Evolutionary conservation across 2,888 invertebrate genomes (phyloP).

Genomic region (Meloe dianella): DNA sequence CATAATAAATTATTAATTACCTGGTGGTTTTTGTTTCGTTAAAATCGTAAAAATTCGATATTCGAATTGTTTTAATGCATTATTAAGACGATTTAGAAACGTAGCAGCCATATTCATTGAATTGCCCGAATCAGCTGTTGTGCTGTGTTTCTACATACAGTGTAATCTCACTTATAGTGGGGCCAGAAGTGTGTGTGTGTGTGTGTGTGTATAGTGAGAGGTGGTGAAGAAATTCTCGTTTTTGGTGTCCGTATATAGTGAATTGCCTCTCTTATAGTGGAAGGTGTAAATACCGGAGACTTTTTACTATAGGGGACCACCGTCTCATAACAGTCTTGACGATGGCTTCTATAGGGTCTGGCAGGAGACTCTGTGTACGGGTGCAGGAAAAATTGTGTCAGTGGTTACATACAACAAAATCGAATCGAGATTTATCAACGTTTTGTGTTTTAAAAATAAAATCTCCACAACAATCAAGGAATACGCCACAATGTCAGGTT

Average conservation of each 20-base stretch:
- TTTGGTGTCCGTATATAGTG: not conserved
- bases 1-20: constrained; percentile 49
- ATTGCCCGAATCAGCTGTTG: constrained; percentile 40
- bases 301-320: constrained; percentile 40
- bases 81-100: constrained; percentile 53
- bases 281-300: constrained; percentile 41
- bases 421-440: constrained; percentile 31
- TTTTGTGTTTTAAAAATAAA: constrained; percentile 67
- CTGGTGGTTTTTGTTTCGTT: constrained; percentile 60
- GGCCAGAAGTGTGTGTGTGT: constrained; percentile 16
- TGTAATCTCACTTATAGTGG: constrained; percentile 19
- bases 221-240: constrained; percentile 8
- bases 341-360: constrained; percentile 85
- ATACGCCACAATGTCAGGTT: constrained; percentile 60
- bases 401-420: constrained; percentile 66
- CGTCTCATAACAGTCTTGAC: constrained; percentile 74
- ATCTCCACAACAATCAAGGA: constrained; percentile 54
- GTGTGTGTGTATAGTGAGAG: constrained; percentile 17
- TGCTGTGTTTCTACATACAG: constrained; percentile 18
- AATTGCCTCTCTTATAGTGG: constrained; percentile 20
- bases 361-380: constrained; percentile 78
- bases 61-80: constrained; percentile 60
- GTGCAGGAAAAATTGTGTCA: constrained; percentile 82
- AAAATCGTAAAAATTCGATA: constrained; percentile 52
- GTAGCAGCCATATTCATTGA: constrained; percentile 49